Evolutionary conservation across 2,113 vertebrate species (phyloP).

Genomic region (Laticauda laticaudata): DNA sequence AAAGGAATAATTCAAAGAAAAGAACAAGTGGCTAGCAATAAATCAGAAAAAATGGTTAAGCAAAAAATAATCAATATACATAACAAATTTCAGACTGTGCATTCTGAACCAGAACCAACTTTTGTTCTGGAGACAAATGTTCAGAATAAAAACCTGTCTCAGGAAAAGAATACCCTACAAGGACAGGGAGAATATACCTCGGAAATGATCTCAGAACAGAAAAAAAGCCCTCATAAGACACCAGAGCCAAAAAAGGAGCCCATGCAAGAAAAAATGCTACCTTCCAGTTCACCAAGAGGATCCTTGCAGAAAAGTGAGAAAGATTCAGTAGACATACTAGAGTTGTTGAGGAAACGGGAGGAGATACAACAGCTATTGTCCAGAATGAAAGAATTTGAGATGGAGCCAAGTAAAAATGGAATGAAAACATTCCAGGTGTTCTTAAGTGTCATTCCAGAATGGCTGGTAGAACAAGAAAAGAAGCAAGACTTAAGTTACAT

Average conservation of each 20-base stretch:
- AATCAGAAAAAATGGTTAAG: slow-evolving; percentile 36
- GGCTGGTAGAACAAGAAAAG: slow-evolving; percentile 71
- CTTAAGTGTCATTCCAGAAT: slow-evolving; percentile 70
- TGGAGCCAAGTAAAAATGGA: slow-evolving; percentile 63
- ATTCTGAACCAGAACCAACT: slow-evolving; percentile 48
- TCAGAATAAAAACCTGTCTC: slow-evolving; percentile 45
- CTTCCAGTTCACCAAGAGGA: slow-evolving; percentile 39
- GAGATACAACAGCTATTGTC: slow-evolving; percentile 75
- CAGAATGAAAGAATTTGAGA: slow-evolving; percentile 74
- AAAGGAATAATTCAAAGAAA: slow-evolving; percentile 39
- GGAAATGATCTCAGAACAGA: slow-evolving; percentile 31
- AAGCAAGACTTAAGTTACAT: slow-evolving; percentile 65
- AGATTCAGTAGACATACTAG: slow-evolving; percentile 61
- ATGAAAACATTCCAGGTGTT: slow-evolving; percentile 71
- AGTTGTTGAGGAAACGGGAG: slow-evolving; percentile 71
- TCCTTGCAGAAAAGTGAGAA: slow-evolving; percentile 55
- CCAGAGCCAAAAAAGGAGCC: slow-evolving; percentile 50
- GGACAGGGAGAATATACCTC: slow-evolving; percentile 38
- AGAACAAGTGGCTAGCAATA: slow-evolving; percentile 30
- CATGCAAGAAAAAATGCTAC: slow-evolving; percentile 40
- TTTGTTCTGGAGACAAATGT: slow-evolving; percentile 36
- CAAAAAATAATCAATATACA: slow-evolving; percentile 40
- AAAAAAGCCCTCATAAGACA: slow-evolving; percentile 34
- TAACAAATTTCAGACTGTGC: slow-evolving; percentile 30
- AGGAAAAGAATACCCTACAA: slow-evolving; percentile 27